Conservation (phyloP, 37 sponge, comb jelly and placozoan species). For the Halisarca cf. caerulea region DNA sequence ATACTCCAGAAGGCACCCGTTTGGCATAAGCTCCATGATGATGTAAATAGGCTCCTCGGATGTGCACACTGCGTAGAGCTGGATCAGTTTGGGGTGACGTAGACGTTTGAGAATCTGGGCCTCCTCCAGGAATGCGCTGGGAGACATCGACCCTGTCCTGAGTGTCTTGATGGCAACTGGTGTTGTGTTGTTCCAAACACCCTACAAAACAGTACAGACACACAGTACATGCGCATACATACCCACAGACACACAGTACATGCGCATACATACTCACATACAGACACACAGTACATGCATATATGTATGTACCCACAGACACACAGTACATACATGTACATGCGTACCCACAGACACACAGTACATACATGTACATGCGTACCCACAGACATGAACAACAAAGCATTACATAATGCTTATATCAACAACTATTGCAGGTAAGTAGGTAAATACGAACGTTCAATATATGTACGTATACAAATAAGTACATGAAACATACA, state of each 20-base stretch:
- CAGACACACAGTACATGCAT: not conserved
- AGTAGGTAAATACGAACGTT: too few species aligned
- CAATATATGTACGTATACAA: too few species aligned
- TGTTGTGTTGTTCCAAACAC: constrained; percentile 87
- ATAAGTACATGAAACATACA: too few species aligned
- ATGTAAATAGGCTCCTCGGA: constrained; percentile 94
- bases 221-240: too few species aligned
- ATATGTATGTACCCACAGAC: not conserved
- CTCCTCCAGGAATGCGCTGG: constrained; percentile 78
- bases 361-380: not conserved
- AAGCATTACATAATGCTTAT: too few species aligned
- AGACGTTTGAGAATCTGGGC: constrained; percentile 93
- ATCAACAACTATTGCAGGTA: too few species aligned
- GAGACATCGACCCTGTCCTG: constrained; percentile 82
- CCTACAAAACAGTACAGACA: constrained; percentile 82
- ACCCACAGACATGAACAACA: not conserved
- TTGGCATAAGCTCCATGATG: constrained; percentile 92
- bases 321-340: too few species aligned
- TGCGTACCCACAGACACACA: not conserved
- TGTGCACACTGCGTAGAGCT: constrained; percentile 95
- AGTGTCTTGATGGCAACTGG: constrained; percentile 90
- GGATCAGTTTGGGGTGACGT: constrained; percentile 92
- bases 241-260: too few species aligned
- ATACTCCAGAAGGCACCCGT: constrained; percentile 92
- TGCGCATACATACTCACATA: not conserved